These are phyloP conservation scores for Apostichopus leukothele DNA, from an alignment of 53 echinoderm and acorn worm species.

Conservation along the genomic window DNA sequence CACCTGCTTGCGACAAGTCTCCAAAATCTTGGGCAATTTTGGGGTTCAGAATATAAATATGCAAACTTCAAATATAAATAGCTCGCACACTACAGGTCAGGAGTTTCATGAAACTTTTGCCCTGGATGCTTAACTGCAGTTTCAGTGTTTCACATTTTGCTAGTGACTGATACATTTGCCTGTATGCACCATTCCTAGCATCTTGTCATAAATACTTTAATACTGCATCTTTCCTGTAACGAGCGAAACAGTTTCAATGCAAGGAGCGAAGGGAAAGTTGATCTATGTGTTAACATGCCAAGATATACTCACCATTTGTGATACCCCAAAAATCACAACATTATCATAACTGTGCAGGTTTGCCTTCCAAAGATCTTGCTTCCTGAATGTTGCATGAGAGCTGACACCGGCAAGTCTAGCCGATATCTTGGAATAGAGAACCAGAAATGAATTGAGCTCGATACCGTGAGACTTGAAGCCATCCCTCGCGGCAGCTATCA, in stretches of 20 bases:
- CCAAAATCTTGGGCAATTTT: no score
- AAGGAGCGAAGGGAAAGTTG: not conserved
- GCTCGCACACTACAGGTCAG: no score
- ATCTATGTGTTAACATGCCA: not conserved
- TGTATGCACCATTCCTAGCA: no score
- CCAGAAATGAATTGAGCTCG: conserved; percentile 90
- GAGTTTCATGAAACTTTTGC: no score
- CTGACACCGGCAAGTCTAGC: conserved; percentile 66
- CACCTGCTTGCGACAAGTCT: no score
- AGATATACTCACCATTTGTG: conserved; percentile 73
- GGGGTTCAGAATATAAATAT: no score
- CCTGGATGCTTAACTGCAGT: no score
- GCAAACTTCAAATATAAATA: no score
- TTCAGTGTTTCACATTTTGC: no score
- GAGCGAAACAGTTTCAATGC: not conserved
- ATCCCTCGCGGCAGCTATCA: conserved; percentile 74
- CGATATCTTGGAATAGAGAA: conserved; percentile 81
- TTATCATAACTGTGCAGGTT: conserved; percentile 64
- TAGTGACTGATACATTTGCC: no score
- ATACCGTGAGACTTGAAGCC: conserved; percentile 72
- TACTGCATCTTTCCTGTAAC: no score
- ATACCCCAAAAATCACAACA: conserved; percentile 88
- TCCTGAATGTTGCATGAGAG: conserved; percentile 53
- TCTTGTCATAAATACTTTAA: no score
- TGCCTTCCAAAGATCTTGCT: conserved; percentile 80